These are phyloP conservation scores for Argya squamiceps DNA, from an alignment of 2,797 vertebrate genomes.

Conservation along the genomic window DNA sequence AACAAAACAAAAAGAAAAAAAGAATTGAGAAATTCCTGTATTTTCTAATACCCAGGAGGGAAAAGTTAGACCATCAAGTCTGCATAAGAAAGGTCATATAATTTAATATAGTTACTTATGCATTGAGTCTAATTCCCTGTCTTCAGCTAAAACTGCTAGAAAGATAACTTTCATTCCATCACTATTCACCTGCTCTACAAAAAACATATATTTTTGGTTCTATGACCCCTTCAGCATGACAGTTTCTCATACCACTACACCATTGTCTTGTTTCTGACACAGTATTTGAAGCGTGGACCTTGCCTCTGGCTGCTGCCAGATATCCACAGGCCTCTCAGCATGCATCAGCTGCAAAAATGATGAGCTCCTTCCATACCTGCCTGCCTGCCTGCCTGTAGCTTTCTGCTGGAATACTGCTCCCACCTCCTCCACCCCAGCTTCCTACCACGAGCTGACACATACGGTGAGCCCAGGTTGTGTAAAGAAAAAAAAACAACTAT, in stretches of 20 bases:
- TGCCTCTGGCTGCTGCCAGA: neutral
- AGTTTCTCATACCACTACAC: neutral
- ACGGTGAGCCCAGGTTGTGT: fast-evolving
- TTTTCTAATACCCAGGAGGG: neutral
- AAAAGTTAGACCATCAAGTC: neutral
- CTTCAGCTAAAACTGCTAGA: neutral
- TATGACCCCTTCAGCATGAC: neutral
- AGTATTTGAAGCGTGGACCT: neutral
- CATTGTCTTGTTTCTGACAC: neutral
- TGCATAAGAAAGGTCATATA: neutral
- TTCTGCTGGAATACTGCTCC: neutral
- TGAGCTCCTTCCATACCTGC: neutral
- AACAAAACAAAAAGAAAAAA: neutral
- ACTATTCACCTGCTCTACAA: neutral
- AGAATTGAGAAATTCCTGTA: neutral
- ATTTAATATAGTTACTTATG: neutral
- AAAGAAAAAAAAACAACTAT: neutral
- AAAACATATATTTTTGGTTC: neutral
- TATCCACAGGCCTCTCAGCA: neutral
- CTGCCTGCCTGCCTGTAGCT: neutral
- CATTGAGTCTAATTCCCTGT: neutral
- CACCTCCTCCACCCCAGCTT: neutral
- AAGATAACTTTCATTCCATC: neutral
- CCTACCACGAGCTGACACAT: neutral
- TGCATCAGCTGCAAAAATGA: neutral